A percentile compares a stretch with the other conserved stretches of the same genome.
Conservation (phyloP, 1,140 invertebrate genomes). For the Cyclargus thomasi region DNA sequence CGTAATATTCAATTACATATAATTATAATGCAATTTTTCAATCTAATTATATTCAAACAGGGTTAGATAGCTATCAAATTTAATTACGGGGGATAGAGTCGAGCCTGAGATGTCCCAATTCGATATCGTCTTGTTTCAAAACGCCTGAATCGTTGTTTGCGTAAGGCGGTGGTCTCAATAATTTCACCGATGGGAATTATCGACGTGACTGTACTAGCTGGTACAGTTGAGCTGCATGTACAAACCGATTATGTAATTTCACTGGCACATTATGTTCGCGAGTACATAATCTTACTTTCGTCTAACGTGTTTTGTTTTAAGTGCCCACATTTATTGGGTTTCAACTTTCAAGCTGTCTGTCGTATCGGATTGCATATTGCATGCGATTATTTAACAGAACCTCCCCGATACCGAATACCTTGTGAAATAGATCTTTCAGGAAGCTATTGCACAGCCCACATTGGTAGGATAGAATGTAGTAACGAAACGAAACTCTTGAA, state of each 20-base stretch:
- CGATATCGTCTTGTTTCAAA: constrained; percentile 5
- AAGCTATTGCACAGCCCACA: too few relatives aligned
- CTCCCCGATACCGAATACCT: neutral
- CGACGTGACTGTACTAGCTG: constrained; percentile 31
- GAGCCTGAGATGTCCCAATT: constrained; percentile 4
- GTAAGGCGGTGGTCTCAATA: constrained; percentile 27
- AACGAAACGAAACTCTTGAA: too few relatives aligned
- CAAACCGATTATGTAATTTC: constrained; percentile 19
- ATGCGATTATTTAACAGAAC: neutral
- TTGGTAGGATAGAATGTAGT: too few relatives aligned
- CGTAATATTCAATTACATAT: constrained; percentile 16
- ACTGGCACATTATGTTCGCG: neutral
- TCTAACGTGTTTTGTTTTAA: constrained; percentile 2
- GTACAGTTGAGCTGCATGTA: constrained; percentile 32
- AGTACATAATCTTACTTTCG: neutral
- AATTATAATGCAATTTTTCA: constrained; percentile 19
- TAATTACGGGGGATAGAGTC: neutral
- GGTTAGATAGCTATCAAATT: neutral
- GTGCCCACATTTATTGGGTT: neutral
- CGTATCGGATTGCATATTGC: neutral
- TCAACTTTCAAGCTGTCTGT: neutral
- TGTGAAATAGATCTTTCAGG: too few relatives aligned
- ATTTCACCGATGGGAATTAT: constrained; percentile 33
- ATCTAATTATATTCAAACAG: constrained; percentile 22
- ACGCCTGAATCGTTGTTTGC: constrained; percentile 17